phyloP scores from a whole-genome alignment of 2,113 vertebrate genomes.

The Corythornis cristatus region DNA sequence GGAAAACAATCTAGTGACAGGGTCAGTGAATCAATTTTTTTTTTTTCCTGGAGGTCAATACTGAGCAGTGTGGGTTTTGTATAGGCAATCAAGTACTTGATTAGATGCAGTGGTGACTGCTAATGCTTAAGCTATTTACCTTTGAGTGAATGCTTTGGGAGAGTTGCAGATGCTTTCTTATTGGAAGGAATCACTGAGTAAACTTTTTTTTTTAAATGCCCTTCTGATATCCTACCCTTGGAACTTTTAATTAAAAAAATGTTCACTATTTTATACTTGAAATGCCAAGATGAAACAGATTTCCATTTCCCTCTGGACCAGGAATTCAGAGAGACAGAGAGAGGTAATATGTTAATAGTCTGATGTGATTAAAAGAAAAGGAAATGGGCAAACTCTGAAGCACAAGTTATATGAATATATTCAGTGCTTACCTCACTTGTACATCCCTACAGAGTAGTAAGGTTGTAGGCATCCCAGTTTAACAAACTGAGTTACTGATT shows the following conservation, averaged over 20 bases:
- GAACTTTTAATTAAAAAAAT: not conserved
- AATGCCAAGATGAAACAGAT: not conserved
- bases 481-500: not conserved
- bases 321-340: not conserved
- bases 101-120: slow-evolving; percentile 25
- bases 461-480: not conserved
- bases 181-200: not conserved
- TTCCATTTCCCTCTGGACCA: not conserved
- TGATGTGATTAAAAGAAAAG: not conserved
- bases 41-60: slow-evolving; percentile 24
- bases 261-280: not conserved
- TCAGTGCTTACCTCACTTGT: not conserved
- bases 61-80: slow-evolving; percentile 9
- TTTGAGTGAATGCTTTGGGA: not conserved
- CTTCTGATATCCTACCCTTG: not conserved
- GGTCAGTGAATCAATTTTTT: slow-evolving; percentile 58
- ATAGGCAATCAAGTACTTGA: slow-evolving; percentile 31
- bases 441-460: not conserved
- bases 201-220: not conserved
- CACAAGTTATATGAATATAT: not conserved
- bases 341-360: not conserved
- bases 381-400: not conserved
- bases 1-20: slow-evolving; percentile 50
- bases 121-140: slow-evolving; percentile 28
- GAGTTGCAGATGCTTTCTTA: not conserved